Base-by-base conservation (phyloP, 2,888 invertebrate species). In the Phaonia tiefii region DNA sequence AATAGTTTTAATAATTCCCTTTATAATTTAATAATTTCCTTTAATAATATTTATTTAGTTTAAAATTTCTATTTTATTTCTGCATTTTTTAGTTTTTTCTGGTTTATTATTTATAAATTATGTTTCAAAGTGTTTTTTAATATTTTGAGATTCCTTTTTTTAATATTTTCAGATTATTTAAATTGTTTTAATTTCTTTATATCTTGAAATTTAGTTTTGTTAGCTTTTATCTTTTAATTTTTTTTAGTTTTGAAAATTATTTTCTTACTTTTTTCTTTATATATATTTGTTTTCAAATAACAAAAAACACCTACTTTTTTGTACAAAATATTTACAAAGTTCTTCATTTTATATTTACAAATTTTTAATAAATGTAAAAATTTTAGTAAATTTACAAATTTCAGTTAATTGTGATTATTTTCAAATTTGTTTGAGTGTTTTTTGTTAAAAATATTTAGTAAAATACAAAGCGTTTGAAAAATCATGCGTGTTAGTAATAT, bases 361-460 rank as follows among this genome's bases (percentile, higher is more conserved):
- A 15, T 49, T 51, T 51, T 51, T 51, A 20, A 17, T 10, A 60
- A 17, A 66, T 79, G 81, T 76, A 67, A 51, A 15, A 10, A 7
- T 54, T 75, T 69, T 5, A 63, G 67, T 65, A 46, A 44, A 20
- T 54, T 44, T 49, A 58, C 76, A 31, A 20, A 49, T 25, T 72
- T 54, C 26, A 42, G 54, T 74, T 37, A 49, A 26, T 51, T 20
- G 17, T 67, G 15, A 20, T 17, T 63, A 20, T 26, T 10, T 51
- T 44, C 4, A 22, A 49, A 5, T 25, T 66, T 46, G 42, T 15
- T 20, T 20, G 13, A 49, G 60, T 60, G 60, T 60, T 60, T 60
- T 66, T 66, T 49, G 44, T 46, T 49, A n/a, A 66, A 13, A 46
- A n/a, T 49, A 20, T 60, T n/a, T 60, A 60, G 60, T 71, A 65